These are phyloP conservation scores for Myotis brandtii DNA, from an alignment of 2,113 vertebrate species.

Conservation along the genomic window DNA sequence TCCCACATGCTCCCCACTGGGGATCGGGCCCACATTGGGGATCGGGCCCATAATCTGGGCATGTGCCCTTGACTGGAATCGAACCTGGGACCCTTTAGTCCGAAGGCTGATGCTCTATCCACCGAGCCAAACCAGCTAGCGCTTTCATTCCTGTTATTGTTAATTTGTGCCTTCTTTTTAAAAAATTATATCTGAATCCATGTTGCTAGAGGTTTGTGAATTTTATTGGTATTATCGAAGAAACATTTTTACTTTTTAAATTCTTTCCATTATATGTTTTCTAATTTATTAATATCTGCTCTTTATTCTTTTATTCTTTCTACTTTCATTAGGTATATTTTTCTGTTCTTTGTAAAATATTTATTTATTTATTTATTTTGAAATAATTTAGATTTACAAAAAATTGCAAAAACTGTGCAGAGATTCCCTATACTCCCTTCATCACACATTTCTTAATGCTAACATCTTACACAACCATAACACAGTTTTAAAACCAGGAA, in stretches of 20 bases:
- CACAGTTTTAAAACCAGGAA: background rate
- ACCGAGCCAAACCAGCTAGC: no score
- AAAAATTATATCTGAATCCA: background rate
- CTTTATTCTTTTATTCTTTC: background rate
- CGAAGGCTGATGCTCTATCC: no score
- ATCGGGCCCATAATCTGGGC: no score
- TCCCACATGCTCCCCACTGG: no score
- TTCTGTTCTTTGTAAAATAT: background rate
- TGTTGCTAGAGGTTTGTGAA: background rate
- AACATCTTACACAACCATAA: background rate
- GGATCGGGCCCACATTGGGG: no score
- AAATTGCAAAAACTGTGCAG: background rate
- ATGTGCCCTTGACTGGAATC: no score
- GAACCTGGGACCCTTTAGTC: no score
- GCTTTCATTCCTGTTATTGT: background rate
- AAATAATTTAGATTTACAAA: background rate
- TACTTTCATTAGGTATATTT: background rate
- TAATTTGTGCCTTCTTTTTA: background rate
- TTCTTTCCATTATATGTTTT: background rate
- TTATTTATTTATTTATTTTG: background rate
- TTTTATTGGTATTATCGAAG: background rate
- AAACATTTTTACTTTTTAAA: background rate
- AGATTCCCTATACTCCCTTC: background rate
- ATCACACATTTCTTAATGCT: background rate
- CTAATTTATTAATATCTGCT: background rate